Percentiles rank a stretch among this genome's conserved stretches.
These are phyloP conservation scores for Microtus montanus DNA, from an alignment of 2,113 vertebrate species.

Conservation along the genomic window DNA sequence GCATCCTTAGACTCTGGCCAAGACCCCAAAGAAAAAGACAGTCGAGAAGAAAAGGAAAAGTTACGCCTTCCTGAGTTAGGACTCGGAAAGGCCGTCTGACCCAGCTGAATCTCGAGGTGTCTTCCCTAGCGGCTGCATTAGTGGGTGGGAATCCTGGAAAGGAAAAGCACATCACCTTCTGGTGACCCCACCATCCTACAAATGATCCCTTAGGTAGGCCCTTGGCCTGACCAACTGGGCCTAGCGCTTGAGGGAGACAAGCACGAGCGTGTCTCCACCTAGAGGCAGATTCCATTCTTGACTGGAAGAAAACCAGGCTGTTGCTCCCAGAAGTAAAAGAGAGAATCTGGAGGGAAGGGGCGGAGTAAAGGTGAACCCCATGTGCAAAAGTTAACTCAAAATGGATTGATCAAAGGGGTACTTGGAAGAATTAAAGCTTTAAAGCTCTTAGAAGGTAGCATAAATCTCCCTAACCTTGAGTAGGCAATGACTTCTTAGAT, in stretches of 20 bases:
- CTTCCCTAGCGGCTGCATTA: background rate
- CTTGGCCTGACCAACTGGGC: background rate
- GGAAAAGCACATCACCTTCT: background rate
- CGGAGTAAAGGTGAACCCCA: background rate
- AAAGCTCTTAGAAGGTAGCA: slow-evolving; percentile 43
- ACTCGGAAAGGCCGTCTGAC: background rate
- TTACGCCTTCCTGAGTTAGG: background rate
- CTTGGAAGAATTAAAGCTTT: slow-evolving; percentile 36
- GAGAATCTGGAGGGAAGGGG: background rate
- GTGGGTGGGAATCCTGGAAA: background rate
- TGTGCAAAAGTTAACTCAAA: slow-evolving; percentile 47
- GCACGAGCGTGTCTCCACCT: background rate
- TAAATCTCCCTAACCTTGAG: slow-evolving; percentile 36
- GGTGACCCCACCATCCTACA: background rate
- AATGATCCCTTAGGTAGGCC: too few relatives aligned
- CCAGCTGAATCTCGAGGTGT: background rate
- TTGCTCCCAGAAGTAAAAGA: background rate
- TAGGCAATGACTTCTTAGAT: slow-evolving; percentile 39
- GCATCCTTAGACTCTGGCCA: background rate
- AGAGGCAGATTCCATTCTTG: background rate
- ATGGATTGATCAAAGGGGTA: slow-evolving; percentile 34
- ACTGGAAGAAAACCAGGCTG: background rate
- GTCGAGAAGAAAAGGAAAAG: background rate
- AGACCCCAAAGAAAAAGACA: background rate
- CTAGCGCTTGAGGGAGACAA: too few relatives aligned